Evolutionary conservation across 2,113 vertebrate species (phyloP), one percentile per base, ranked within the genome.

Genomic region (Ameiurus melas): DNA sequence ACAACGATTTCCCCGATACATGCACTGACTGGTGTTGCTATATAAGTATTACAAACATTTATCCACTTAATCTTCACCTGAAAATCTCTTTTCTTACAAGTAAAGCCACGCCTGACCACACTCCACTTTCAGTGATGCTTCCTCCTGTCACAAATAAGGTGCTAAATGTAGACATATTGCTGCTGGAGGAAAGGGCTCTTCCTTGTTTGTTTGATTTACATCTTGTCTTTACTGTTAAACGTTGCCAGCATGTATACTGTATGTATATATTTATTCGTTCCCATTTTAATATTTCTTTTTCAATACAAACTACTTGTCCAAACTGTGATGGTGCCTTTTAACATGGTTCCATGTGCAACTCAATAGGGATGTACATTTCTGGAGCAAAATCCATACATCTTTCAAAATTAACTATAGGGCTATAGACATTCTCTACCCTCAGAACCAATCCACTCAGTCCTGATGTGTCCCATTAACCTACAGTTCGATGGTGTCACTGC

Each of bases 401-500:
- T 43, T 83, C 22, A 27, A 39, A 60, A 43, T 13, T 6, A 53
- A 3, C 30, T 81, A 47, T 47, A 47, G 62, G 64, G 3, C 27
- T 66, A 66, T n/a, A 66, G 64, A 75, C 9, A 17, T 33, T 60
- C 79, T 73, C 12, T 8, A 71, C 3, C 22, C 36, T 62, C 2
- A 10, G 33, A 75, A 36, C 25, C 19, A 33, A 80, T 47, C 17
- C 27, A 27, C 25, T 60, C 39, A 64, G 22, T 88, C 47, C 30
- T 20, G 47, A 70, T 87, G 30, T 58, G 64, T 60, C 36, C 71
- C 39, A 73, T 58, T 64, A 77, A 79, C 57, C 89, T 94, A 96
- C 87, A 96, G 90, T 71, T 96, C 96, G 86, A 96, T 96, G 0
- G 96, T 96, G 92, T 96, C 96, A 90, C 96, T 96, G 90, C 94